A percentile compares a stretch with the other conserved stretches of the same genome.
These are phyloP conservation scores for Pangasius djambal DNA, from an alignment of 2,797 vertebrate species.

Conservation along the genomic window DNA sequence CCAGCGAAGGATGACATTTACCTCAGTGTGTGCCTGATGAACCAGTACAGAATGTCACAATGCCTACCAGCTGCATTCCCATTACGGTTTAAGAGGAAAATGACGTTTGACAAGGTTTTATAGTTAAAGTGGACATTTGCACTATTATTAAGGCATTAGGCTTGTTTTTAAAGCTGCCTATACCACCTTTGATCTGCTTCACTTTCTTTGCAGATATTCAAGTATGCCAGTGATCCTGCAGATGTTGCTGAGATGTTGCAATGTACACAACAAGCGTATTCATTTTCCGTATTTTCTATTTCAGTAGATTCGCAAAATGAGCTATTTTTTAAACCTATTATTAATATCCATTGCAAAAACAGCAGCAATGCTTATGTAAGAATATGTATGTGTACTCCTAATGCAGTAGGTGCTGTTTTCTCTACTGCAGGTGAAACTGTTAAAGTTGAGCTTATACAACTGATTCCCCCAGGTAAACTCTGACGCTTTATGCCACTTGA, in stretches of 20 bases:
- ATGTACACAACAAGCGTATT: conserved; percentile 67
- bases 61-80: conserved; percentile 76
- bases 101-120: conserved; percentile 82
- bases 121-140: neutral
- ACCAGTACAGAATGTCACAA: conserved; percentile 72
- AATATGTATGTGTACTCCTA: conserved; percentile 27
- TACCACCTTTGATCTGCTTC: conserved; percentile 22
- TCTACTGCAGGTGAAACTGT: conserved; percentile 70
- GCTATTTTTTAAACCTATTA: neutral
- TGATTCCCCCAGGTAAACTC: conserved; percentile 74
- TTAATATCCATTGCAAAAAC: neutral
- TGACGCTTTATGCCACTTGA: neutral
- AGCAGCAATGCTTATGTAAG: neutral
- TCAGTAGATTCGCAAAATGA: neutral
- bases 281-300: neutral
- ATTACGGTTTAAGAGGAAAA: conserved; percentile 75
- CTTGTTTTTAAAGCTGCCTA: neutral
- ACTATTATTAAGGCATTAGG: neutral
- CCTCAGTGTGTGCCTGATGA: conserved; percentile 76
- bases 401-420: conserved; percentile 28
- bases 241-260: conserved; percentile 76
- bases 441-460: conserved; percentile 78
- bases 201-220: conserved; percentile 73
- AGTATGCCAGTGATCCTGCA: conserved; percentile 75
- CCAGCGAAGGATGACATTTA: conserved; percentile 76